These are phyloP conservation scores for Siniperca obscura DNA, from an alignment of 2,797 vertebrate genomes.

Conservation along the genomic window DNA sequence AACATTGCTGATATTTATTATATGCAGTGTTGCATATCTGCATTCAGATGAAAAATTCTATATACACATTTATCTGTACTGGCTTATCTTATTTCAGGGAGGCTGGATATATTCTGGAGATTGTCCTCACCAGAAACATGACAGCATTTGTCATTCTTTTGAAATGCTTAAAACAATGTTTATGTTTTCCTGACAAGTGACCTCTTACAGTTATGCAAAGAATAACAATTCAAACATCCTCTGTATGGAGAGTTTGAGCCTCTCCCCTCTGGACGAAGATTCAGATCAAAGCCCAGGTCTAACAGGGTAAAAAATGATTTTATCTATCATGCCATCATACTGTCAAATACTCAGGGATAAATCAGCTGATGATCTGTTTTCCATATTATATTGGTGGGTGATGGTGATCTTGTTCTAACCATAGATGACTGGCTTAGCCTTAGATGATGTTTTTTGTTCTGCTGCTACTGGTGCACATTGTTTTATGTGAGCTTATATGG, in stretches of 20 bases:
- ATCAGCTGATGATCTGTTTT: neutral
- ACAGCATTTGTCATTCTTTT: constrained; percentile 9
- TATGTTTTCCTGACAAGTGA: constrained; percentile 11
- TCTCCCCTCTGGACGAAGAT: neutral
- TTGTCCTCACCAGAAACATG: neutral
- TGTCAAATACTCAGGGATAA: neutral
- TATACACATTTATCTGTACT: constrained; percentile 9
- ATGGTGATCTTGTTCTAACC: neutral
- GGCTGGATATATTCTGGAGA: neutral
- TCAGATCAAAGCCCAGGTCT: neutral
- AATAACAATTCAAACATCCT: neutral
- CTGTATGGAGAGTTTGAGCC: neutral
- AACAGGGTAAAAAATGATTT: neutral
- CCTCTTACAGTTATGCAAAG: neutral
- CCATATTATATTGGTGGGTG: neutral
- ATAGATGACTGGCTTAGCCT: neutral
- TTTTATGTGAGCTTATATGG: neutral
- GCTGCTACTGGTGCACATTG: neutral
- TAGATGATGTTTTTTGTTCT: neutral
- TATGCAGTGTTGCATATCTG: constrained; percentile 28
- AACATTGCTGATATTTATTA: constrained; percentile 38
- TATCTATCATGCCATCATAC: neutral
- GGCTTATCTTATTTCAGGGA: neutral
- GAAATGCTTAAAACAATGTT: constrained; percentile 8
- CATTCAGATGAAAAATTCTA: constrained; percentile 24